Conservation (phyloP, 2,797 vertebrate genomes). For the Stomatorhinus walkeri region DNA sequence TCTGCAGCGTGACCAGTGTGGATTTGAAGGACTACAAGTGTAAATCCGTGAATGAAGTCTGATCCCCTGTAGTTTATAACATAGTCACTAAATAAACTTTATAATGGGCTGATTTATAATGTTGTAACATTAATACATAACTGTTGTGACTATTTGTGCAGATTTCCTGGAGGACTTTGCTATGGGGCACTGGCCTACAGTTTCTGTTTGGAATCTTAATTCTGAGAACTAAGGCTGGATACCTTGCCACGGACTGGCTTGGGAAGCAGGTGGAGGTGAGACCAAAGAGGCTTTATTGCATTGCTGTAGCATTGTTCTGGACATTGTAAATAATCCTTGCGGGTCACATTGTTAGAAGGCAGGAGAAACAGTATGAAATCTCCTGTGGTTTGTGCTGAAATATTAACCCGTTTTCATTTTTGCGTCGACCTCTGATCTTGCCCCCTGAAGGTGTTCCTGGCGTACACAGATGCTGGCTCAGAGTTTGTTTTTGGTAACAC, state of each 20-base stretch:
- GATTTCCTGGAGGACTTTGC: constrained; percentile 61
- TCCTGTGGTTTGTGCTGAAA: not conserved
- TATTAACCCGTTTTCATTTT: not conserved
- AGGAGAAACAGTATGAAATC: not conserved
- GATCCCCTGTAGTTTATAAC: not conserved
- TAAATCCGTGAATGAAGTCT: not conserved
- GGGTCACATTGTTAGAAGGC: not conserved
- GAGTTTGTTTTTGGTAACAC: constrained; percentile 76
- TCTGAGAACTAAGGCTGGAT: constrained; percentile 65
- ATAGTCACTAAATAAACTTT: not conserved
- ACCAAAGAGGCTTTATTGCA: not conserved
- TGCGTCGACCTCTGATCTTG: not conserved
- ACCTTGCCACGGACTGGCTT: constrained; percentile 61
- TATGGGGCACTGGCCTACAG: constrained; percentile 70
- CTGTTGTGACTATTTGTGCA: not conserved
- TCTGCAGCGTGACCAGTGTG: not conserved
- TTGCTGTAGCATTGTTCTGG: not conserved
- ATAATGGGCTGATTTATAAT: not conserved
- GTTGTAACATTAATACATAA: not conserved
- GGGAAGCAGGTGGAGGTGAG: constrained; percentile 72
- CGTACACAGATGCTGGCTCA: constrained; percentile 62
- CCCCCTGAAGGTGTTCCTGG: constrained; percentile 62
- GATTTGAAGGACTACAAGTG: constrained; percentile 29
- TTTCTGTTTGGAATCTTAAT: constrained; percentile 72
- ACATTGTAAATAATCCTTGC: not conserved